Base-by-base conservation (phyloP, 2,113 vertebrate species). In the Seriola aureovittata region DNA sequence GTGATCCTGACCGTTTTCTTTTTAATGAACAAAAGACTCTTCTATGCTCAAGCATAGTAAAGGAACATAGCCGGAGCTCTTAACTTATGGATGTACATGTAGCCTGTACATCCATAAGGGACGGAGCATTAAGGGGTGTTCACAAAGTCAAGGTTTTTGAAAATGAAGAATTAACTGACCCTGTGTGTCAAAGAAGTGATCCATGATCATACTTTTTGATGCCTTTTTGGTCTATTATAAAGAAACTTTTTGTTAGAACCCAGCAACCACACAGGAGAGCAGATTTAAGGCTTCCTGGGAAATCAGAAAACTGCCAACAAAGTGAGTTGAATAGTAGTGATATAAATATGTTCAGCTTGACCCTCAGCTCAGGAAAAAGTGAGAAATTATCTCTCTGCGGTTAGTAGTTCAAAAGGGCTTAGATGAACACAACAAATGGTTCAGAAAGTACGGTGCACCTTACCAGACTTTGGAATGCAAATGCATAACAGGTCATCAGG, bases 381-480 rank as follows among this genome's bases (percentile, higher is more conserved):
- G 46, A 75, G 34, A 54, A 78, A 78, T 42, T 1, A 71, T 59
- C 34, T 84, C 32, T 34, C 40, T n/a, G 29, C 0, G 8, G 63
- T 62, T 36, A 29, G 69, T 69, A 52, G 55, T 48, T 77, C 16
- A 66, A 21, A n/a, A 32, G 60, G 66, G 34, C 69, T 74, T 60
- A 46, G 36, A 46, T 46, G 46, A 87, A 80, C 55, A 86, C 52
- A 68, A 78, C 23, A 76, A 59, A 76, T 25, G 36, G 72, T 78
- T 71, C 64, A 78, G 79, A 82, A 73, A 72, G 78, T 16, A 13
- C 64, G 50, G 60, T 78, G 72, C 46, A 74, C 69, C 64, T 77
- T n/a, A 36, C 50, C 55, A 46, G 25, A 89, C 54, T 64, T 78
- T 77, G 75, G 44, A 80, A 82, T 87, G 79, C 77, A 92, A 89